These are phyloP conservation scores for Cichladusa arquata DNA, from an alignment of 2,113 vertebrate species.

Conservation along the genomic window DNA sequence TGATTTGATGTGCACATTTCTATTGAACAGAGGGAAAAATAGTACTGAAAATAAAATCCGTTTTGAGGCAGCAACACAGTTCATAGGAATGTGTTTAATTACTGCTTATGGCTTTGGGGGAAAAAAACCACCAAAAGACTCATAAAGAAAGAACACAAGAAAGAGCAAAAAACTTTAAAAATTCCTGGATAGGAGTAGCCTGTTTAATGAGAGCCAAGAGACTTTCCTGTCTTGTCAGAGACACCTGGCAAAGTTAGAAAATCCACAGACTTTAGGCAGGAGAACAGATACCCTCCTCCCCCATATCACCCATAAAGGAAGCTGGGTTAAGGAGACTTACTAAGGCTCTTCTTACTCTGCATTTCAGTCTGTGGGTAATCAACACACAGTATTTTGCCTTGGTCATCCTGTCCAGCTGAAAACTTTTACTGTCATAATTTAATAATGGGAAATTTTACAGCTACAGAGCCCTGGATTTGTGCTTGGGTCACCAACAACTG, in stretches of 20 bases:
- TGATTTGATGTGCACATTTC: not conserved
- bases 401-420: not conserved
- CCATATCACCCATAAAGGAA: not conserved
- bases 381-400: not conserved
- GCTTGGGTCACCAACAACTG: not conserved
- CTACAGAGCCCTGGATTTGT: not conserved
- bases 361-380: not conserved
- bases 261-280: not conserved
- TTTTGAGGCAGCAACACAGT: not conserved
- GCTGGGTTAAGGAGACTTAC: not conserved
- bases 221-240: not conserved
- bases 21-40: not conserved
- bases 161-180: not conserved
- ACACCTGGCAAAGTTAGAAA: not conserved
- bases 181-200: not conserved
- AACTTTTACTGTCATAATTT: not conserved
- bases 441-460: not conserved
- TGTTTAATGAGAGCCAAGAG: not conserved
- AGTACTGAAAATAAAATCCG: accelerated
- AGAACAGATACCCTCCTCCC: not conserved
- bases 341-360: not conserved
- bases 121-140: not conserved
- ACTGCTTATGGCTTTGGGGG: not conserved
- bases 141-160: not conserved
- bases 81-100: not conserved